phyloP scores from a whole-genome alignment of 2,888 invertebrate species.

The Archips crataeganus region DNA sequence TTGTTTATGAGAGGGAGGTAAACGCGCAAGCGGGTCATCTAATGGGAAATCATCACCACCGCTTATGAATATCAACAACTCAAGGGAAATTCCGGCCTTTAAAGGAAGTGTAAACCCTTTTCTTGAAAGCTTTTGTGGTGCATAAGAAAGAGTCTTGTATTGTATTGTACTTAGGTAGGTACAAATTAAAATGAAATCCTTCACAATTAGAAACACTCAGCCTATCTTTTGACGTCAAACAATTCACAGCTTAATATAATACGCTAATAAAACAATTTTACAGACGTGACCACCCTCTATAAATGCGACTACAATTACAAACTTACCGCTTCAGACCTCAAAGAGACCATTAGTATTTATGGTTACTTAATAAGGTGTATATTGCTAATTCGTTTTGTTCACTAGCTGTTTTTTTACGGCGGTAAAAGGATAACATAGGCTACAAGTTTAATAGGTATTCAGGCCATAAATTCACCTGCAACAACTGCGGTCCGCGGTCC shows the following conservation, averaged over 20 bases:
- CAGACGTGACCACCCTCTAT: conserved; percentile 58
- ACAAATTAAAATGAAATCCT: background rate
- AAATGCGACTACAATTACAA: conserved; percentile 48
- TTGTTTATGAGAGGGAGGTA: too few species aligned
- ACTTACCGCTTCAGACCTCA: conserved; percentile 32
- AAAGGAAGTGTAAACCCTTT: too few species aligned
- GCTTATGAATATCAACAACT: too few species aligned
- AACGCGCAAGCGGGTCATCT: too few species aligned
- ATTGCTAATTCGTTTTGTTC: background rate
- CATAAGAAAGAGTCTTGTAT: too few species aligned
- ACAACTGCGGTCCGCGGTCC: conserved; percentile 52
- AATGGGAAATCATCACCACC: too few species aligned
- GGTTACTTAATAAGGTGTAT: background rate
- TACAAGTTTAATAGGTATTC: conserved; percentile 57
- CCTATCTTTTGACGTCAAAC: conserved; percentile 47
- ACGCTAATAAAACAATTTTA: conserved; percentile 56
- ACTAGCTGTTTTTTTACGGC: conserved; percentile 34
- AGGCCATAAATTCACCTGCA: conserved; percentile 59
- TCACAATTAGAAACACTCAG: conserved; percentile 4
- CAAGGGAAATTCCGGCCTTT: too few species aligned
- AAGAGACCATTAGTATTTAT: conserved; percentile 1
- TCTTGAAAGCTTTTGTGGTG: too few species aligned
- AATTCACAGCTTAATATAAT: conserved; percentile 49
- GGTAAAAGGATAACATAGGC: conserved; percentile 47
- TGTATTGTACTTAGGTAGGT: too few species aligned